Evolutionary conservation across 2,888 invertebrate genomes (phyloP).

Genomic region (Drosophila nigricruria): DNA sequence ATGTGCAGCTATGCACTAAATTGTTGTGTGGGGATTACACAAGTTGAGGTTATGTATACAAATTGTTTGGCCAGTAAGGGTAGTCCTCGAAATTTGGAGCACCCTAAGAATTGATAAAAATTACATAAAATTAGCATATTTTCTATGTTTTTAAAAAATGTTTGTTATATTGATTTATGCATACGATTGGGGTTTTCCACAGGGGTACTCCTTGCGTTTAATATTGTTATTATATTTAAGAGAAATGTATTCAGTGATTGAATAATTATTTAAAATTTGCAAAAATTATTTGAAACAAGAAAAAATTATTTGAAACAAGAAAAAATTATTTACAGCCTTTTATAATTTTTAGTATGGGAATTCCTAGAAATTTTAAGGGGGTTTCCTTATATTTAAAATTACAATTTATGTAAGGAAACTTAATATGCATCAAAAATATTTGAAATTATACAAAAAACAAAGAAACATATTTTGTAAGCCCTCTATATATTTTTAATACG

Average conservation of each 20-base stretch:
- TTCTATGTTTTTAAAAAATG: background rate
- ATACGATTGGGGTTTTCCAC: background rate
- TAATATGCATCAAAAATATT: no score
- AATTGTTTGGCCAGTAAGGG: background rate
- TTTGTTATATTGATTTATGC: background rate
- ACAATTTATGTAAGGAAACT: no score
- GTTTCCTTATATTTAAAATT: no score
- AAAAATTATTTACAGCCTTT: no score
- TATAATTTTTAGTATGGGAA: no score
- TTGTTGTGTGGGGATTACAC: conserved; percentile 2
- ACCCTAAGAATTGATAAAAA: background rate
- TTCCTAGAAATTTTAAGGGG: no score
- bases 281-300: no score
- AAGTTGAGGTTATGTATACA: conserved; percentile 10
- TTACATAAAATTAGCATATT: conserved; percentile 2
- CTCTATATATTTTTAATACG: no score
- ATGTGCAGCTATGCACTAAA: conserved; percentile 6
- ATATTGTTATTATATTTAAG: background rate
- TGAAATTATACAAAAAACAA: no score
- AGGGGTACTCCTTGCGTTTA: background rate
- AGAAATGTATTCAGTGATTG: background rate
- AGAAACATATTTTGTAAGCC: no score
- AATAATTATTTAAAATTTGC: background rate
- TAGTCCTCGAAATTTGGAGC: background rate
- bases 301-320: no score